Base-by-base conservation (phyloP, 2,113 vertebrate genomes). In the Myocastor coypus region DNA sequence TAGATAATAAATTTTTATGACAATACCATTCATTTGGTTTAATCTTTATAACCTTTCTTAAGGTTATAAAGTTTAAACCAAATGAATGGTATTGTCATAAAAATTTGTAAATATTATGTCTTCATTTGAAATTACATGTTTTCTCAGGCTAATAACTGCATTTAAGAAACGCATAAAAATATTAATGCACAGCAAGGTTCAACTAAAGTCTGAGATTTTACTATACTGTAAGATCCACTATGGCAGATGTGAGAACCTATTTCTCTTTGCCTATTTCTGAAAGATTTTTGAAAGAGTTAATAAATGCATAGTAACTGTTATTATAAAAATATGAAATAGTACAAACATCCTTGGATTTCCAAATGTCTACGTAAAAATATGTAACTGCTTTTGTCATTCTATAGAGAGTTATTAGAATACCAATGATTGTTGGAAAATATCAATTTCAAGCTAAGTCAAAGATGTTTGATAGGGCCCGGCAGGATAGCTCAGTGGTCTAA, bases 231-330 rank as follows among this genome's bases (percentile, higher is more conserved):
- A 81, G 24, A 87, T 84, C 46, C 37, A 40, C 0, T 52, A 32
- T 7, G 46, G 30, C 17, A 80, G 19, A 24, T 7, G 13, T 4
- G 55, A 46, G 61, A 75, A 17, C 34, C 42, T 68, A 55, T 55
- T 87, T 78, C 34, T 55, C 83, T 86, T 83, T 84, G 3, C 37
- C n/a, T 52, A 37, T 30, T 22, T 73, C 63, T 11, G 42, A 68
- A 42, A 42, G 40, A 28, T 69, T 37, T 86, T 94, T 50, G 7
- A 97, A 91, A 63, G 64, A 87, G 32, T 73, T 89, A 61, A 42
- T 71, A 66, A 83, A 75, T 57, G 26, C 0, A 77, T 40, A 83
- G 34, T 71, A 59, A 75, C 32, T 30, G 3, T 61, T 52, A 84
- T 30, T 87, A 66, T 10, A 77, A 89, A 86, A 59, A 75, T 42